Percentiles rank a stretch among this genome's conserved stretches.
phyloP scores from a whole-genome alignment of 2,797 vertebrate genomes.

The Ctenochaetus hawaiiensis region DNA sequence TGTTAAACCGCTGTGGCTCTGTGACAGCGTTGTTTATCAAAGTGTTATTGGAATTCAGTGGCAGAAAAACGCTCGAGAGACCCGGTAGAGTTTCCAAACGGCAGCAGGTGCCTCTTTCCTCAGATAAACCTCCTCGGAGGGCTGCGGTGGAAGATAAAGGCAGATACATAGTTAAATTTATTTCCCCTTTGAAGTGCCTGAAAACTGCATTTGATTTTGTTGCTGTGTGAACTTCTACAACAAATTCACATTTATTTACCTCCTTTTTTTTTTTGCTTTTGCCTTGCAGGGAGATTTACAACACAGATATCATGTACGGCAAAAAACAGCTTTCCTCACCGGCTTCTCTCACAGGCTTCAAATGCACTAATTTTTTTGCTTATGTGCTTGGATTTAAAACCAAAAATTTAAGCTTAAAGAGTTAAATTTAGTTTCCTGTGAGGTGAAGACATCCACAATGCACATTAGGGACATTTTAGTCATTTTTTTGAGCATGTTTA shows the following conservation, averaged over 20 bases:
- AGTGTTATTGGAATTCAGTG: conserved; percentile 44
- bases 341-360: neutral
- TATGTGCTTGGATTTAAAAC: neutral
- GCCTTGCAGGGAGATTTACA: conserved; percentile 7
- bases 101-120: conserved; percentile 26
- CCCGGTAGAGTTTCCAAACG: conserved; percentile 11
- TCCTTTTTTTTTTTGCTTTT: conserved; percentile 14
- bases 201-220: conserved; percentile 22
- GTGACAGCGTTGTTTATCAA: conserved; percentile 42
- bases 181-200: conserved; percentile 25
- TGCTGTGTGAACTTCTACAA: conserved; percentile 16
- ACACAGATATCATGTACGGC: neutral
- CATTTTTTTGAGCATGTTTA: neutral
- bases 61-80: conserved; percentile 2
- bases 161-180: conserved; percentile 30
- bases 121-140: conserved; percentile 29
- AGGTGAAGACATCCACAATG: neutral
- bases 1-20: conserved; percentile 14
- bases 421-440: no score
- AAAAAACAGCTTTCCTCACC: conserved; percentile 6
- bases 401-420: neutral
- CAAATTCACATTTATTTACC: conserved; percentile 14
- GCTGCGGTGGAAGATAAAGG: conserved; percentile 51
- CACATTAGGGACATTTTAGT: no score
- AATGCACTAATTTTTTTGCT: neutral